Evolutionary conservation across 2,888 invertebrate species (phyloP), one percentile per base, ranked within the genome.

Genomic region (Diarsia mendica): DNA sequence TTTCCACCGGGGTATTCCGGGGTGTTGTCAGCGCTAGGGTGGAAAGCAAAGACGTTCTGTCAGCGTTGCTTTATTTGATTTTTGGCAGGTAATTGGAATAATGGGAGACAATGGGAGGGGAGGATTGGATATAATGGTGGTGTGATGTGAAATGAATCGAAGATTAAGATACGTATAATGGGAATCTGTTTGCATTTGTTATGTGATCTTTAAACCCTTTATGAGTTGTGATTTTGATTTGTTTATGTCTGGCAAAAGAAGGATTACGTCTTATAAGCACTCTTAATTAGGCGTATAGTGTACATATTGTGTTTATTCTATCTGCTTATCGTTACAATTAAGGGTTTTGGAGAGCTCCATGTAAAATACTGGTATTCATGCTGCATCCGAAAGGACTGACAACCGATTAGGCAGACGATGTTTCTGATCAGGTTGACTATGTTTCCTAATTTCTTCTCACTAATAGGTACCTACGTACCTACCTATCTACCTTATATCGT

Each of bases 51-150:
- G 77, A 79, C 61, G 67, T 64, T 68, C 64, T 67, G 63, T 74
- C 53, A 78, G 60, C 68, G 51, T n/a, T 39, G 20, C 53, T 67
- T 67, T 72, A 67, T 84, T 72, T 67, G 67, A 72, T 72, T 80
- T 67, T 72, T 33, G 63, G 23, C 39, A 61, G 58, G 61, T 44
- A 55, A 48, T 55, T 74, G 39, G 48, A 66, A 70, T 63, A 65
- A 66, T 48, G 28, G 18, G 11, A 58, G 69, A 65, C 53, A 66
- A 49, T 60, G 1, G 33, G 55, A 51, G 39, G n/a, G 53, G 15
- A 20, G 55, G 8, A 48, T 39, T 20, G 39, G 28, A 28, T 28
- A 28, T 28, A 60, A 58, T 60, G 58, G 23, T 15, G 11, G 58
- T 6, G 20, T 51, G 75, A 23, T 58, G 15, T 44, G 67, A 33